A percentile compares a stretch with the other conserved stretches of the same genome.
Evolutionary conservation across 2,797 vertebrate genomes (phyloP).

Genomic region (Sylvia borin): DNA sequence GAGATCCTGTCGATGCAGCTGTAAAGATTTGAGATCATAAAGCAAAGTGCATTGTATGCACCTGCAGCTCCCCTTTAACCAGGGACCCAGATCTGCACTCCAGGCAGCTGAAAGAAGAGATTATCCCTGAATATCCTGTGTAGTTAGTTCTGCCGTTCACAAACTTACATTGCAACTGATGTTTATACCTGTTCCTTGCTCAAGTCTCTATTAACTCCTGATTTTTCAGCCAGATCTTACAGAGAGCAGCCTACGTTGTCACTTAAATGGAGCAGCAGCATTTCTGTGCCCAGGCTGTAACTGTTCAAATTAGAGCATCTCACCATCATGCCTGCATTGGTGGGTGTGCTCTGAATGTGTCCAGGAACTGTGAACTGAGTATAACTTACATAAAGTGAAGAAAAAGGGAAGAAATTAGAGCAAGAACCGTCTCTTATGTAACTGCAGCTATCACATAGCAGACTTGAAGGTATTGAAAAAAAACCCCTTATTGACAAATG

Average conservation of each 20-base stretch:
- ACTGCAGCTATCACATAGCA: not conserved
- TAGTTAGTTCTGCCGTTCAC: not conserved
- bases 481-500: not conserved
- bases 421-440: accelerated
- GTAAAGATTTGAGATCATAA: not conserved
- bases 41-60: not conserved
- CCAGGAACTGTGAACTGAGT: not conserved
- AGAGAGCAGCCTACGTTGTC: not conserved
- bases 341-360: not conserved
- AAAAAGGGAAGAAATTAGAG: not conserved
- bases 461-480: not conserved
- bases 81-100: too few relatives aligned
- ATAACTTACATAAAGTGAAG: not conserved
- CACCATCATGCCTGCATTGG: not conserved
- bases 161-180: not conserved
- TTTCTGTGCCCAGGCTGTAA: not conserved
- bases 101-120: not conserved
- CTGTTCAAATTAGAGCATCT: not conserved
- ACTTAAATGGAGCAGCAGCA: not conserved
- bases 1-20: not conserved
- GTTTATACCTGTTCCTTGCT: not conserved
- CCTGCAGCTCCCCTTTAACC: not conserved
- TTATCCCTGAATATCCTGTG: accelerated
- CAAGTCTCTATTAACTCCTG: not conserved
- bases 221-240: not conserved